Conservation (phyloP, 2,113 vertebrate genomes). For the Axis porcinus region DNA sequence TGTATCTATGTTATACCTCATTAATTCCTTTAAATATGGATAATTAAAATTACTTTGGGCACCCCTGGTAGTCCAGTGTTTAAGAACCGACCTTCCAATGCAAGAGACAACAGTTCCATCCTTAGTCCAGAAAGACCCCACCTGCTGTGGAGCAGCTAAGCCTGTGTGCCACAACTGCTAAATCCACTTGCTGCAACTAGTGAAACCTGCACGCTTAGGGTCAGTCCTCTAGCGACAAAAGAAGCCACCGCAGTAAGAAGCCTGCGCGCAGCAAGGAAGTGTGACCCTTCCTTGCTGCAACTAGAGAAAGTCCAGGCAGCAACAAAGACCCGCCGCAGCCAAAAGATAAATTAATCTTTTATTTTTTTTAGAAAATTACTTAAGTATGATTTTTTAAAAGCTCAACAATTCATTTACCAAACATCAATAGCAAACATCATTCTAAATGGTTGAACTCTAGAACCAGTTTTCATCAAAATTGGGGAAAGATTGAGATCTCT, state of each 20-base stretch:
- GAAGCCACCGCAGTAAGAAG: not conserved
- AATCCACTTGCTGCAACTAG: not conserved
- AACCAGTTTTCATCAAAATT: not conserved
- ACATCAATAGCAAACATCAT: not conserved
- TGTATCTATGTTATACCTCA: not conserved
- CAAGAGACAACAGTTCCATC: not conserved
- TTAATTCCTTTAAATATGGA: not conserved
- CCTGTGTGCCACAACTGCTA: not conserved
- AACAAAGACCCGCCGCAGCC: not conserved
- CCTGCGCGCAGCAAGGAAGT: rapidly evolving
- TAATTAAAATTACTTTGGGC: not conserved
- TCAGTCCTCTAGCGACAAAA: not conserved
- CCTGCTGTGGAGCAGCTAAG: not conserved
- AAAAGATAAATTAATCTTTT: not conserved
- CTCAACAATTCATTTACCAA: not conserved
- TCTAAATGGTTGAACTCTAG: not conserved
- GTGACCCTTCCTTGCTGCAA: not conserved
- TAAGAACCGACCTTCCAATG: not conserved
- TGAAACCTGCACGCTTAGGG: rapidly evolving
- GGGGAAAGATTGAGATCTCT: not conserved
- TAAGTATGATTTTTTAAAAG: not conserved
- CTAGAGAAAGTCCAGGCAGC: not conserved
- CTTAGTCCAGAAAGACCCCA: not conserved
- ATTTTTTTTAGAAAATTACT: not conserved
- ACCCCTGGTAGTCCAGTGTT: not conserved